These are phyloP conservation scores for Nemopilema nomurai DNA, from an alignment of 30 jellyfish, hydroid and myxozoan genomes.

Conservation along the genomic window DNA sequence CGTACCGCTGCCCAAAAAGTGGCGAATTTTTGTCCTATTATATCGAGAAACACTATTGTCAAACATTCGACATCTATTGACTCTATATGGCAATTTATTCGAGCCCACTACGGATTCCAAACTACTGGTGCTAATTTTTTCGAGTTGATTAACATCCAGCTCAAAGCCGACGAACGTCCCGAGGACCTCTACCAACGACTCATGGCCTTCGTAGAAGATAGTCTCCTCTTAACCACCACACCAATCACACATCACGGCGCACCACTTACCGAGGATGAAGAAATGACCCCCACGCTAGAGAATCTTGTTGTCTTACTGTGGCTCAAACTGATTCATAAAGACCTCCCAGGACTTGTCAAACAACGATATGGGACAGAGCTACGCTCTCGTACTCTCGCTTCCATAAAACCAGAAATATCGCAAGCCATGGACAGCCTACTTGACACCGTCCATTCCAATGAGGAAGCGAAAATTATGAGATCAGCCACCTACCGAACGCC, in stretches of 20 bases:
- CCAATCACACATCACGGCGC: slow-evolving; percentile 37
- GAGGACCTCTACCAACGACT: slow-evolving; percentile 59
- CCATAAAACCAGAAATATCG: slow-evolving; percentile 62
- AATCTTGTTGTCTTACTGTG: slow-evolving; percentile 32
- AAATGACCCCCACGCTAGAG: slow-evolving; percentile 37
- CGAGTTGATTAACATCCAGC: slow-evolving; percentile 16
- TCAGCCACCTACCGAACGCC: background rate
- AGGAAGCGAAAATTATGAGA: slow-evolving; percentile 32
- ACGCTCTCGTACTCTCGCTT: slow-evolving; percentile 33
- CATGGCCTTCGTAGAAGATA: slow-evolving; percentile 31
- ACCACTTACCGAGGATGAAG: slow-evolving; percentile 21
- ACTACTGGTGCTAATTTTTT: slow-evolving; percentile 31
- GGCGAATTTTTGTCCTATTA: slow-evolving; percentile 36
- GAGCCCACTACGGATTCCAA: slow-evolving; percentile 39
- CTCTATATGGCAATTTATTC: slow-evolving; percentile 13
- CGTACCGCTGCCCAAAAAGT: slow-evolving; percentile 55
- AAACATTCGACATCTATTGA: slow-evolving; percentile 30
- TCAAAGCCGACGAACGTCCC: slow-evolving; percentile 26
- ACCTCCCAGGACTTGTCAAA: slow-evolving; percentile 34
- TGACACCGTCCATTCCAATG: slow-evolving; percentile 27
- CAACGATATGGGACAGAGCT: slow-evolving; percentile 29
- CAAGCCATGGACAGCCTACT: slow-evolving; percentile 56
- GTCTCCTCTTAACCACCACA: slow-evolving; percentile 14
- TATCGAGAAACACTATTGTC: slow-evolving; percentile 56
- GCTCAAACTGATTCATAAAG: slow-evolving; percentile 37